phyloP scores from a whole-genome alignment of 2,113 vertebrate species.

The Pelvicachromis taeniatus region DNA sequence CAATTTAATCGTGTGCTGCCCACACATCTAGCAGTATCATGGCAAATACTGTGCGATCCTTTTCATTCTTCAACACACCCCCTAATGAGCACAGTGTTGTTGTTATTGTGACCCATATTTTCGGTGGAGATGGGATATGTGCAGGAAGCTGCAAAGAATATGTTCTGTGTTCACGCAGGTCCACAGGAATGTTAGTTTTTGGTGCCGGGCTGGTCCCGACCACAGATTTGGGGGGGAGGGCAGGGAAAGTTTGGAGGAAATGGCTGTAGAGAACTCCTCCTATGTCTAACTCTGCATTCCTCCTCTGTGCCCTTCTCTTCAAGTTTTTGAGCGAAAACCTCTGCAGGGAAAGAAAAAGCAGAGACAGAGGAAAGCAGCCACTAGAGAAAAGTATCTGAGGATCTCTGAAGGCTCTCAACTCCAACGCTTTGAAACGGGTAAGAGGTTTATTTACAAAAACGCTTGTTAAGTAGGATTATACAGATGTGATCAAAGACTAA shows the following conservation, averaged over 20 bases:
- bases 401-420: background rate
- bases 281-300: constrained; percentile 65
- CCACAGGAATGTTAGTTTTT: constrained; percentile 34
- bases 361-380: background rate
- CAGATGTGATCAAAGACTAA: background rate
- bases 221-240: constrained; percentile 51
- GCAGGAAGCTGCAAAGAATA: background rate
- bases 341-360: background rate
- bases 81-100: background rate
- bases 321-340: background rate
- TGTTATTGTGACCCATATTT: background rate
- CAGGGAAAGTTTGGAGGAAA: constrained; percentile 58
- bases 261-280: constrained; percentile 63
- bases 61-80: background rate
- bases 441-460: background rate
- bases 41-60: background rate
- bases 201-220: constrained; percentile 29
- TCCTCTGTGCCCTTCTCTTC: constrained; percentile 3
- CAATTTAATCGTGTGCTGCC: background rate
- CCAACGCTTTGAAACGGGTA: constrained; percentile 16
- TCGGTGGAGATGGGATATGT: background rate
- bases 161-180: background rate
- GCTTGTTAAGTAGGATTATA: background rate
- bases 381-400: background rate
- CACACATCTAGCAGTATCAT: background rate